A percentile compares a stretch with the other conserved stretches of the same genome.
Conservation (phyloP, 2,888 invertebrate genomes). For the Criorhina ranunculi region DNA sequence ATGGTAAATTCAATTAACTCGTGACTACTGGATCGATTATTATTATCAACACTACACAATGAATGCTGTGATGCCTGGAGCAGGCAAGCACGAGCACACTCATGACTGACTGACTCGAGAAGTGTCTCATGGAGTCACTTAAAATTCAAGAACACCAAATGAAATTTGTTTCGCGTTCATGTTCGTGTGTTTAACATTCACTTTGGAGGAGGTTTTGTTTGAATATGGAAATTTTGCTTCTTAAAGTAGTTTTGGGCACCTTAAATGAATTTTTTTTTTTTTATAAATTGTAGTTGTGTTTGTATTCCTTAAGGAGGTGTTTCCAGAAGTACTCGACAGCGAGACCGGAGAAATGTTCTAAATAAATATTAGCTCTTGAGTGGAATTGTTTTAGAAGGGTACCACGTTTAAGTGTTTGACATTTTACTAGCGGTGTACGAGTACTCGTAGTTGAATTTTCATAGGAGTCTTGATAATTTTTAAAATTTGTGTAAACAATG, state of each 20-base stretch:
- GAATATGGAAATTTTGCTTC: constrained; percentile 34
- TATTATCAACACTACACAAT: constrained; percentile 22
- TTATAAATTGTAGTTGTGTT: constrained; percentile 7
- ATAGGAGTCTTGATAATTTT: not conserved
- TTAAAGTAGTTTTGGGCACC: constrained; percentile 18
- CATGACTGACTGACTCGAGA: constrained; percentile 27
- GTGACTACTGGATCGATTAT: constrained; percentile 57
- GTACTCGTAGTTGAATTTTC: not conserved
- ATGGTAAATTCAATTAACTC: constrained; percentile 62
- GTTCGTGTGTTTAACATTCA: constrained; percentile 45
- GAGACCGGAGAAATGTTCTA: constrained; percentile 22
- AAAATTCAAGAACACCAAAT: constrained; percentile 43
- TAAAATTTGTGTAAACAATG: not conserved
- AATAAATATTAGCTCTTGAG: constrained; percentile 23
- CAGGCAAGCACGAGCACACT: constrained; percentile 12
- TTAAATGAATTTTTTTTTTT: not conserved
- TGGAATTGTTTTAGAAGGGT: not conserved
- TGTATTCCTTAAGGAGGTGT: constrained; percentile 1
- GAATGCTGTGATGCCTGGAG: not conserved
- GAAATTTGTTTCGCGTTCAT: constrained; percentile 6
- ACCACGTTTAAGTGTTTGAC: not conserved
- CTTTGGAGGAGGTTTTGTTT: constrained; percentile 40
- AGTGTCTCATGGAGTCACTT: constrained; percentile 39
- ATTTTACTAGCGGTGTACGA: not conserved
- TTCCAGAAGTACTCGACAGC: constrained; percentile 1